These are phyloP conservation scores for Hydra vulgaris DNA, from an alignment of 30 jellyfish, hydroid and myxozoan species.

Conservation along the genomic window DNA sequence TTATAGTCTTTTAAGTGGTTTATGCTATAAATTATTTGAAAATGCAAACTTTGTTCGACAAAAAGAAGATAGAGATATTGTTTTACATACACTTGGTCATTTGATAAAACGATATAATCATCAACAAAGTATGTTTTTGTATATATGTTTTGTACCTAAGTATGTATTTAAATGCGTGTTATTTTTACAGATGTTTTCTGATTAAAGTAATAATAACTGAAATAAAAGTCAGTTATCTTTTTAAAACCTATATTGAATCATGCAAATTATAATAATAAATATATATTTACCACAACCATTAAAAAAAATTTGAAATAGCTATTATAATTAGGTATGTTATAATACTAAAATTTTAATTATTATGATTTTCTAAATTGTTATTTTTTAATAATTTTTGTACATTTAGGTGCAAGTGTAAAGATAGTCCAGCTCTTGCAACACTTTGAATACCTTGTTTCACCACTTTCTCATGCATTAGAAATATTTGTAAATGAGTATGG, in stretches of 20 bases:
- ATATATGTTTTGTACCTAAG: neutral
- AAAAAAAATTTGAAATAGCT: too few relatives aligned
- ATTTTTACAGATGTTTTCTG: too few relatives aligned
- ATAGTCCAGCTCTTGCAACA: conserved; percentile 90
- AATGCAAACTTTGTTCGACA: conserved; percentile 46
- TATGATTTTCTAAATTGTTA: neutral
- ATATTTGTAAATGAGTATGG: conserved; percentile 61
- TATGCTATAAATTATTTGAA: conserved; percentile 77
- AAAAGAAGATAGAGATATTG: conserved; percentile 71
- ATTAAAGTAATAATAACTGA: too few relatives aligned
- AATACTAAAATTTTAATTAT: too few relatives aligned
- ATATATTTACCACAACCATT: too few relatives aligned
- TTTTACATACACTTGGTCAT: conserved; percentile 63
- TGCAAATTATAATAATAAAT: too few relatives aligned
- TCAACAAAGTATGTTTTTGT: conserved; percentile 47
- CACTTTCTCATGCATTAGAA: conserved; percentile 81
- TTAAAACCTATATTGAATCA: too few relatives aligned
- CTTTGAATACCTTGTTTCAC: conserved; percentile 69
- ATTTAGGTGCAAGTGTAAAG: conserved; percentile 86
- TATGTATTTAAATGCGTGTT: too few relatives aligned
- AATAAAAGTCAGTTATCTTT: too few relatives aligned
- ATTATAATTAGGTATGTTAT: too few relatives aligned
- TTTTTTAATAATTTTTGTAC: neutral
- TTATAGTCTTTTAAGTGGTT: conserved; percentile 62
- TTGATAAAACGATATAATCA: conserved; percentile 78